Evolutionary conservation across 2,888 invertebrate species (phyloP).

Genomic region (Nomada ruficornis): DNA sequence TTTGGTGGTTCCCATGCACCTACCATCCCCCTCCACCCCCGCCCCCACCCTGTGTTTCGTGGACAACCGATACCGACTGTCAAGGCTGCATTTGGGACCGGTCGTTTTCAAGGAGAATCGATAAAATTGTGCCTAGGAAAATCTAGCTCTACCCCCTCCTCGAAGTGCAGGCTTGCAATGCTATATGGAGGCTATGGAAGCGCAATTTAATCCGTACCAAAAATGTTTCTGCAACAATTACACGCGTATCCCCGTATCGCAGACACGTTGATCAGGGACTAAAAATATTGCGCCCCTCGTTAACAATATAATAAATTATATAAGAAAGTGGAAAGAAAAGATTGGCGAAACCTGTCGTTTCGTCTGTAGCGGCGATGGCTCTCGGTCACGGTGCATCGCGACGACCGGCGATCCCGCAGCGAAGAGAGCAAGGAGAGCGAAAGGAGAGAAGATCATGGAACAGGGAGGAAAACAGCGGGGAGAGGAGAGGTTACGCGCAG

Average conservation of each 20-base stretch:
- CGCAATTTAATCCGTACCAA: not conserved
- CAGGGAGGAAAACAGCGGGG: not conserved
- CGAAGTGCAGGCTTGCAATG: not conserved
- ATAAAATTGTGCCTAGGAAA: constrained; percentile 58
- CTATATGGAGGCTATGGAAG: not conserved
- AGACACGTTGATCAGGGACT: not conserved
- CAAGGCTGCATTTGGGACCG: constrained; percentile 64
- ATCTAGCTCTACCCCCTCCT: constrained; percentile 8
- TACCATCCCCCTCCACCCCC: not conserved
- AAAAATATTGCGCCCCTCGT: no score
- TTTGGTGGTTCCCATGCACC: constrained; percentile 76
- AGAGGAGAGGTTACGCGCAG: constrained; percentile 45
- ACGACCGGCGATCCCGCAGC: constrained; percentile 23
- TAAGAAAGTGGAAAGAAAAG: no score
- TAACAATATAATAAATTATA: no score
- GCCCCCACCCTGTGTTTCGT: constrained; percentile 4
- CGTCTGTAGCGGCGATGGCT: constrained; percentile 20
- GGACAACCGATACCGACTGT: constrained; percentile 69
- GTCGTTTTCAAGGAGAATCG: constrained; percentile 61
- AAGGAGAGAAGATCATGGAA: not conserved
- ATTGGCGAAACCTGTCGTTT: constrained; percentile 7
- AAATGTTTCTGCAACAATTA: not conserved
- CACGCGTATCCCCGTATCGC: not conserved
- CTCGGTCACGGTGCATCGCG: constrained; percentile 45
- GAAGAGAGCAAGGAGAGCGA: constrained; percentile 27